Evolutionary conservation across 2,888 invertebrate species (phyloP).

Genomic region (Penaeus monodon): DNA sequence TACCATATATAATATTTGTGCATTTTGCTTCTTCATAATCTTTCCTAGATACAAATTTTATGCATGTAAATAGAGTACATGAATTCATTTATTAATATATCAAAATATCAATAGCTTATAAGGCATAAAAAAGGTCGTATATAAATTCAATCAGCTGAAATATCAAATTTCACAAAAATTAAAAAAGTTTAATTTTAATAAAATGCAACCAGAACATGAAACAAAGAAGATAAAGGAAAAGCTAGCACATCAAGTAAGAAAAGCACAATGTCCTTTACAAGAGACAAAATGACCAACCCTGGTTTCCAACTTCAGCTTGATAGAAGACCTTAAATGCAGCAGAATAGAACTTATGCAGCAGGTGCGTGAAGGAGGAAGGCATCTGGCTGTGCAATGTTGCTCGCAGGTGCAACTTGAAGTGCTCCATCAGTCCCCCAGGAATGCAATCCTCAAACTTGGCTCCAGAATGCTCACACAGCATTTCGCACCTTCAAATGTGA

Average conservation of each 20-base stretch:
- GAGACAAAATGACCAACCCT: conserved; percentile 66
- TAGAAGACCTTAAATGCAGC: conserved; percentile 82
- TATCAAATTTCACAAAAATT: too few species aligned
- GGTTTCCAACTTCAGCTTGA: conserved; percentile 69
- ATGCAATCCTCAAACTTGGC: conserved; percentile 41
- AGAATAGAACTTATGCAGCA: conserved; percentile 77
- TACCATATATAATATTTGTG: not conserved
- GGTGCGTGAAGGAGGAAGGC: conserved; percentile 46
- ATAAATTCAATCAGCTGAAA: too few species aligned
- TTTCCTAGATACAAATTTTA: too few species aligned
- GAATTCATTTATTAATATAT: too few species aligned
- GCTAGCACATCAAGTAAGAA: too few species aligned
- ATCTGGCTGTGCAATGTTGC: conserved; percentile 64
- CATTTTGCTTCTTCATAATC: too few species aligned
- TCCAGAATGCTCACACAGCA: conserved; percentile 42
- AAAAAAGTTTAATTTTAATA: too few species aligned
- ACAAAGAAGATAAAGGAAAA: too few species aligned
- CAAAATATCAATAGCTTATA: too few species aligned
- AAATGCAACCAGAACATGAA: too few species aligned
- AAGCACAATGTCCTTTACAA: not conserved
- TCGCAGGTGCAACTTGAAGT: conserved; percentile 59
- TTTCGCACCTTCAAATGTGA: conserved; percentile 46
- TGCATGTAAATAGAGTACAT: too few species aligned
- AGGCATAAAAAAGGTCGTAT: too few species aligned
- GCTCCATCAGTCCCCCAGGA: conserved; percentile 47